Conservation (phyloP, 2,888 invertebrate species). For the Drosophila paramelanica region DNA sequence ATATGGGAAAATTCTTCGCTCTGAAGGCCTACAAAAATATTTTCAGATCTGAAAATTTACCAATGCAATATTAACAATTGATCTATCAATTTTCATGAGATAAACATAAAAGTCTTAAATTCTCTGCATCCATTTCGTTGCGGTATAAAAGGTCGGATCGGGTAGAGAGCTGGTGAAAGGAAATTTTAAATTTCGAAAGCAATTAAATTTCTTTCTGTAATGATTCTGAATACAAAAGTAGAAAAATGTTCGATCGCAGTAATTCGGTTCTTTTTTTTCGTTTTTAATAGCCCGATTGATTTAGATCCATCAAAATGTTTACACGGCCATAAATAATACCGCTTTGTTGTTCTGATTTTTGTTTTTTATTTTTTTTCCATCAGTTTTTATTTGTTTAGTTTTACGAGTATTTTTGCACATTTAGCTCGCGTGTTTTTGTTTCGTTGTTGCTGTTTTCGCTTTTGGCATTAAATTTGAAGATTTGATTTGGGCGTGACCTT, state of each 20-base stretch:
- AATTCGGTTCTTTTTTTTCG: constrained; percentile 9
- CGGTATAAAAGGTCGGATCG: constrained; percentile 22
- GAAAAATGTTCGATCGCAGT: constrained; percentile 18
- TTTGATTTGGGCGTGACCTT: constrained; percentile 46
- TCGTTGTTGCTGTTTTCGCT: constrained; percentile 14
- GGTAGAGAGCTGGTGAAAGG: not conserved
- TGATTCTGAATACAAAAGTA: constrained; percentile 24
- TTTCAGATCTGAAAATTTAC: constrained; percentile 5
- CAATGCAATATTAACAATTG: constrained; percentile 13
- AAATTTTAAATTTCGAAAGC: constrained; percentile 3
- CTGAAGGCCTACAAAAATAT: constrained; percentile 24
- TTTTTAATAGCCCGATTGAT: constrained; percentile 19
- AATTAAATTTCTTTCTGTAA: constrained; percentile 22
- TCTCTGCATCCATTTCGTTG: not conserved
- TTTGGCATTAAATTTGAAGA: constrained; percentile 30
- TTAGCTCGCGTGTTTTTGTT: constrained; percentile 21
- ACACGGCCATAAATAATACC: constrained; percentile 53
- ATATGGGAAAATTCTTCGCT: constrained; percentile 15
- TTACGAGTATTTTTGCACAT: constrained; percentile 38
- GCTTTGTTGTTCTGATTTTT: constrained; percentile 40
- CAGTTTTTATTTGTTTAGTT: constrained; percentile 30
- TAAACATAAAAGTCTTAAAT: constrained; percentile 26
- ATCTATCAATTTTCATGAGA: constrained; percentile 10
- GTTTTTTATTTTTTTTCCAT: not conserved
- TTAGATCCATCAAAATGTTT: constrained; percentile 60